Conservation (phyloP, 2,797 vertebrate species). For the Toxotes lorentzi region DNA sequence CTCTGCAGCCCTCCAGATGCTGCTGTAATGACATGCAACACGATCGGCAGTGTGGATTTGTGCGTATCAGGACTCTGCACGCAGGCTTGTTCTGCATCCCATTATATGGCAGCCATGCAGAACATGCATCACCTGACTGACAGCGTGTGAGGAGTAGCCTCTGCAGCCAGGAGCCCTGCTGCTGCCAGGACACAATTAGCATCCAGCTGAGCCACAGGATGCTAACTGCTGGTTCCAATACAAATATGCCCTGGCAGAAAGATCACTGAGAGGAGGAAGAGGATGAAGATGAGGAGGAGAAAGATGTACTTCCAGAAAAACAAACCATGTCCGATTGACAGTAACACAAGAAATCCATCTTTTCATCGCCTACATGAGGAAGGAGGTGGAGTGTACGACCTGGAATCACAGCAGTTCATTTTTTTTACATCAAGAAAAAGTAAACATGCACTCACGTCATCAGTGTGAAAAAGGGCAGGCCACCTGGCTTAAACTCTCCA, state of each 20-base stretch:
- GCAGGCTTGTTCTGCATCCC: constrained; percentile 42
- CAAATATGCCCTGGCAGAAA: constrained; percentile 20
- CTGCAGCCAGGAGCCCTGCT: constrained; percentile 36
- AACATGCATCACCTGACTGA: constrained; percentile 58
- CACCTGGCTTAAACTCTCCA: neutral
- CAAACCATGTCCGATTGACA: neutral
- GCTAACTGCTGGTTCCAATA: constrained; percentile 36
- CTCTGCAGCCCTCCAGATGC: constrained; percentile 67
- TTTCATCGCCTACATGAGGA: neutral
- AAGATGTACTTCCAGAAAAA: neutral
- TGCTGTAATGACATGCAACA: constrained; percentile 37
- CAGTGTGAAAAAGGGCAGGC: constrained; percentile 18
- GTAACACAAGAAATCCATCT: neutral
- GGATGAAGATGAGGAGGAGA: neutral
- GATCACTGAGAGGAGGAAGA: neutral
- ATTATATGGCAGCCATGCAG: constrained; percentile 50
- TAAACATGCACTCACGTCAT: constrained; percentile 6
- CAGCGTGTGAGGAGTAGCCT: constrained; percentile 35
- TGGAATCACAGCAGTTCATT: neutral
- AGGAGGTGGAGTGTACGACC: neutral
- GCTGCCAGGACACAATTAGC: constrained; percentile 61
- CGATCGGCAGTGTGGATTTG: constrained; percentile 31
- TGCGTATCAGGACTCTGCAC: neutral
- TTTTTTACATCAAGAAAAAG: too few species aligned
- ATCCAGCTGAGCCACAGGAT: constrained; percentile 59